Evolutionary conservation across 2,888 invertebrate species (phyloP).

Genomic region (Xanthia togata): DNA sequence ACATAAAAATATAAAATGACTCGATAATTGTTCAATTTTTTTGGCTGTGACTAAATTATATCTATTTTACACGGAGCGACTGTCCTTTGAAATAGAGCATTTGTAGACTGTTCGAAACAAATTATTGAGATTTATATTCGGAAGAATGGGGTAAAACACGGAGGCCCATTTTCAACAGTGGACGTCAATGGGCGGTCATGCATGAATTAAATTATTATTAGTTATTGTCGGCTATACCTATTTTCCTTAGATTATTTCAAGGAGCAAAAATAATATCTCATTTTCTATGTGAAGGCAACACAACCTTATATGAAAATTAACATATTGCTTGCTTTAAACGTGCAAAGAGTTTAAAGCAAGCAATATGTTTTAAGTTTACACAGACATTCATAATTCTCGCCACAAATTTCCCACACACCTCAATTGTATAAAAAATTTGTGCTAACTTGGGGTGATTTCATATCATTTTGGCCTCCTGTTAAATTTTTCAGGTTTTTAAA

Average conservation of each 20-base stretch:
- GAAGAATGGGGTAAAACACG: neutral
- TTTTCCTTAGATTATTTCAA: neutral
- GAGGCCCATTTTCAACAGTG: conserved; percentile 43
- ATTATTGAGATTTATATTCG: no score
- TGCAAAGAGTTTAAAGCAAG: conserved; percentile 64
- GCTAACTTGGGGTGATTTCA: conserved; percentile 77
- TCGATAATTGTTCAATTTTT: no score
- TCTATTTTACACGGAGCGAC: neutral
- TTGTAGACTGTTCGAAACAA: neutral
- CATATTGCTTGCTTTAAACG: conserved; percentile 46
- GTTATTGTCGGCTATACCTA: neutral
- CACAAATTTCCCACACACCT: conserved; percentile 71
- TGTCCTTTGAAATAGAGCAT: neutral
- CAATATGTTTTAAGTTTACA: no score
- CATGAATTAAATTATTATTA: neutral
- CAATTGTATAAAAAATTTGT: conserved; percentile 77
- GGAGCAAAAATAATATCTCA: neutral
- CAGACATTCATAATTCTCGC: conserved; percentile 51
- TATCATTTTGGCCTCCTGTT: conserved; percentile 74
- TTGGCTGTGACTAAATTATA: neutral
- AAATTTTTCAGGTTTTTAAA: conserved; percentile 74
- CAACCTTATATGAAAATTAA: conserved; percentile 33
- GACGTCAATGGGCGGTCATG: conserved; percentile 25
- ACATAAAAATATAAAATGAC: no score
- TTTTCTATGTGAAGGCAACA: conserved; percentile 47